Evolutionary conservation across 2,797 vertebrate genomes (phyloP).

Genomic region (Emydoidea blandingii): DNA sequence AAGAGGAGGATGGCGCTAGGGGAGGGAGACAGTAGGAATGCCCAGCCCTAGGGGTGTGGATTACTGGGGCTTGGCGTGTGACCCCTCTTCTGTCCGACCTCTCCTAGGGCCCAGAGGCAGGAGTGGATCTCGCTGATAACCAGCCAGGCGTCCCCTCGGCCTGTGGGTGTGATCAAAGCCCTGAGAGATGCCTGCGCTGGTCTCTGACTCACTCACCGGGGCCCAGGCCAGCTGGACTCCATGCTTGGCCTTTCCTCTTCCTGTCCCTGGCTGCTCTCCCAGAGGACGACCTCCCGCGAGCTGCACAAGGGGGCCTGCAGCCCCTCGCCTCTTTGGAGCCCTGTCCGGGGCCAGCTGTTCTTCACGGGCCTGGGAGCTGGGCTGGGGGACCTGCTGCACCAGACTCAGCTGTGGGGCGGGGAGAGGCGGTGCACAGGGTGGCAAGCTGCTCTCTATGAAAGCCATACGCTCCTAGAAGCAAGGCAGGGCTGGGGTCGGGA

Average conservation of each 20-base stretch:
- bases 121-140: conserved; percentile 20
- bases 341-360: no score
- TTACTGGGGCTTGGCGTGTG: neutral
- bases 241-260: neutral
- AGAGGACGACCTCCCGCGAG: neutral
- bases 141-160: neutral
- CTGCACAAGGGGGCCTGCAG: neutral
- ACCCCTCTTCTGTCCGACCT: neutral
- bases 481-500: neutral
- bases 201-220: neutral
- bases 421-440: neutral
- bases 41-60: neutral
- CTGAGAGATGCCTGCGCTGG: neutral
- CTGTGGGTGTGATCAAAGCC: neutral
- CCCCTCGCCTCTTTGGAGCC: neutral
- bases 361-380: neutral
- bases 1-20: neutral
- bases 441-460: neutral
- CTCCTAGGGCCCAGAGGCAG: conserved; percentile 6
- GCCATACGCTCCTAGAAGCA: neutral
- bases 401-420: neutral
- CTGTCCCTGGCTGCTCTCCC: neutral
- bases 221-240: neutral
- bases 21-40: neutral
- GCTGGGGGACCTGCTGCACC: neutral